Evolutionary conservation across 1,140 invertebrate species (phyloP).

Genomic region (Anthonomus grandis): DNA sequence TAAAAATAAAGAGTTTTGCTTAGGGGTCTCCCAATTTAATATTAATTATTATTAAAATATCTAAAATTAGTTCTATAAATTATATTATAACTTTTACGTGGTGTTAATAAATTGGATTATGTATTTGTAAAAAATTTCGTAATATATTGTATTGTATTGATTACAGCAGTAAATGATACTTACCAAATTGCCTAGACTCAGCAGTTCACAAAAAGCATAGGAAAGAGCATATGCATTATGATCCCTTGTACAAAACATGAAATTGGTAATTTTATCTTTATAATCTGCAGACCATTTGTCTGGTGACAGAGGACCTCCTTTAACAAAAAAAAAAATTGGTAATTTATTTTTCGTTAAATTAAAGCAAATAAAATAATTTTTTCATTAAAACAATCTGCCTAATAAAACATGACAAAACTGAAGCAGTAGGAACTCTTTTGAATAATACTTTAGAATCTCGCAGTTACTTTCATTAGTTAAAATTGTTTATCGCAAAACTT

Average conservation of each 20-base stretch:
- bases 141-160: background rate
- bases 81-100: no score
- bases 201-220: conserved; percentile 67
- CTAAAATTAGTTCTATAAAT: no score
- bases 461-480: no score
- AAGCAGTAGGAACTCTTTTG: no score
- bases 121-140: background rate
- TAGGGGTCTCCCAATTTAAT: no score
- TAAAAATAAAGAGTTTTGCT: no score
- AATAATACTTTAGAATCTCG: no score
- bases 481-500: background rate
- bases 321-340: conserved; percentile 8
- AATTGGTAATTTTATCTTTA: conserved; percentile 54
- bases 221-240: conserved; percentile 67
- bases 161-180: conserved; percentile 48
- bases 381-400: no score
- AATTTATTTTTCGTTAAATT: background rate
- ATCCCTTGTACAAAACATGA: conserved; percentile 52
- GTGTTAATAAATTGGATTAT: background rate
- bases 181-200: conserved; percentile 68
- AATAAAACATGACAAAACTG: no score
- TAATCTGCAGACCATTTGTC: conserved; percentile 55
- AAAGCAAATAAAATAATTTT: no score
- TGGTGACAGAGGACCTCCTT: conserved; percentile 51
- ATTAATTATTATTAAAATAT: no score